Base-by-base conservation (phyloP, 2,113 vertebrate genomes). In the Malurus alboscapulatus region DNA sequence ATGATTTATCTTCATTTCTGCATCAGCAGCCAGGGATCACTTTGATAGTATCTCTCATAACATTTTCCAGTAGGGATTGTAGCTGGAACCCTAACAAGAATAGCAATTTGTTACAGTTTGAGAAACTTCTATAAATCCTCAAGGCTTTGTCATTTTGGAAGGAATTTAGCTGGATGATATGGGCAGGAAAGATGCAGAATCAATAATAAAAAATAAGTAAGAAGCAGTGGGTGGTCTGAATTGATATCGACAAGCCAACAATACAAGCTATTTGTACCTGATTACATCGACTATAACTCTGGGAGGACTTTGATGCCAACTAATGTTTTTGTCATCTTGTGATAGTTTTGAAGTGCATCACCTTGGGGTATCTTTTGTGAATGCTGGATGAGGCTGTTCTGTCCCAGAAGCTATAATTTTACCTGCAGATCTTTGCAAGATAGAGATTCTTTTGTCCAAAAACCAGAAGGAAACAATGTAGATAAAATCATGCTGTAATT, bases 81-180 rank as follows among this genome's bases (percentile, higher is more conserved):
- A 84, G 67, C 74, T 78, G 66, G 73, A 90, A 71, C 71, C 38
- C 77, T 77, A 90, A 89, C 75, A 95, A 92, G 93, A 89, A 83
- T 50, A 90, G 66, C 85, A 90, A 94, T 97, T 96, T 87, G 67
- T 93, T 96, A 81, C 38, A 90, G 57, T 72, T 81, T 80, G 68
- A 91, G 74, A 94, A 96, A 80, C 18, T 18, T 91, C 90, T 94
- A 55, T 95, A 96, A 97, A 94, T 95, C 94, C 93, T 96, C 61
- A 88, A 89, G 78, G 81, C 40, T 87, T 90, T 97, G 89, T 97
- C 91, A 67, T 85, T 84, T 55, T 92, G 95, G 88, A 95, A 89
- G 85, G 88, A 96, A 92, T 93, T 93, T 96, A 94, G 71, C 93
- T 90, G 83, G 27, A 76, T 20, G 40, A 90, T 88, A 83, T 4